Conservation (phyloP, 2,888 invertebrate species). For the Drosophila prostipennis region DNA sequence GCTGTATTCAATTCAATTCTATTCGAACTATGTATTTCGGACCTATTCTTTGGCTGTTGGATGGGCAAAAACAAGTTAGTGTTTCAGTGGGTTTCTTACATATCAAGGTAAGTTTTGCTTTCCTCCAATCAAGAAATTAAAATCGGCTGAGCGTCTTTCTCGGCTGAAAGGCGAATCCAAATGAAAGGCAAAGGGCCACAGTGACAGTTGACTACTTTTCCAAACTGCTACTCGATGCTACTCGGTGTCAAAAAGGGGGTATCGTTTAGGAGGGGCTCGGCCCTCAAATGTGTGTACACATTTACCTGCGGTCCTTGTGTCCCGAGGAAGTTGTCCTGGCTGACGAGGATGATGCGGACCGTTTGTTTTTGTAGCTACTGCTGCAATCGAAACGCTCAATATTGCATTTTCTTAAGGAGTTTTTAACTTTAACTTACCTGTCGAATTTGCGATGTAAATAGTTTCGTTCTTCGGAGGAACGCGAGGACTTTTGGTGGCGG, state of each 20-base stretch:
- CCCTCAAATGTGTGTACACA: background rate
- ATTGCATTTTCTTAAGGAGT: background rate
- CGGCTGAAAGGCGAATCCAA: conserved; percentile 35
- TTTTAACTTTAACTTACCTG: conserved; percentile 13
- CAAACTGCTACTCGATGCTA: conserved; percentile 37
- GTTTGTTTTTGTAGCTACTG: conserved; percentile 21
- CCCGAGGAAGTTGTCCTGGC: conserved; percentile 23
- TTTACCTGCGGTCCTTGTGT: conserved; percentile 27
- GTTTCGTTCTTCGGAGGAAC: conserved; percentile 12
- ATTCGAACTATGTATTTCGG: conserved; percentile 1
- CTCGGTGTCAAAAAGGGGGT: conserved; percentile 5
- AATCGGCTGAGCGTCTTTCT: conserved; percentile 22
- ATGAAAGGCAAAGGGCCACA: conserved; percentile 36
- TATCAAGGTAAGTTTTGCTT: background rate
- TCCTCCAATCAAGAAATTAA: background rate
- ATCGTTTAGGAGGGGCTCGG: conserved; percentile 2
- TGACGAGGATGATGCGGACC: conserved; percentile 35
- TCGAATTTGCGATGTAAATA: conserved; percentile 18
- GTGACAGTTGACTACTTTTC: conserved; percentile 48
- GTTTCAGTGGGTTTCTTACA: conserved; percentile 32
- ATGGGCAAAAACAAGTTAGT: conserved; percentile 1
- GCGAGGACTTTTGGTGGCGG: conserved; percentile 18
- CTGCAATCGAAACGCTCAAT: background rate
- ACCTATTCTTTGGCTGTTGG: conserved; percentile 6
- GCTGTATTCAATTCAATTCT: conserved; percentile 12